phyloP scores from a whole-genome alignment of 1,140 invertebrate species.

The Procambarus clarkii region DNA sequence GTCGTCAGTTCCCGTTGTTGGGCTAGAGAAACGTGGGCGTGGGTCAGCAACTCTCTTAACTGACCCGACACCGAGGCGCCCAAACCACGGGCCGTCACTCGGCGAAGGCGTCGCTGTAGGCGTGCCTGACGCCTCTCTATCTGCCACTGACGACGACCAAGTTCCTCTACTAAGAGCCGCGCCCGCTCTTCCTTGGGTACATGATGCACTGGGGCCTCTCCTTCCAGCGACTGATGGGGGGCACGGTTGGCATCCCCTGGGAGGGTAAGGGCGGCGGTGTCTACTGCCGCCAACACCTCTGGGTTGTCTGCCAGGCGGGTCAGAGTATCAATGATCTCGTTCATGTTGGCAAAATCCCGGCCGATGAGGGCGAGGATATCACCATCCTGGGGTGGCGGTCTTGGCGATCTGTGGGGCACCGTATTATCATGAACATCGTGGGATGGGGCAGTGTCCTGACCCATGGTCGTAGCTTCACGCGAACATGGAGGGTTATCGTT shows the following conservation, averaged over 20 bases:
- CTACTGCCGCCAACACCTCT: slow-evolving; percentile 52
- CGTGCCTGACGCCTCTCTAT: slow-evolving; percentile 83
- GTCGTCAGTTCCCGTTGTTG: slow-evolving; percentile 76
- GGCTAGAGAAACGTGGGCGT: slow-evolving; percentile 80
- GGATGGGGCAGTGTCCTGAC: slow-evolving; percentile 28
- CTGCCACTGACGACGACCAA: slow-evolving; percentile 80
- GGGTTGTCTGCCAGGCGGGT: slow-evolving; percentile 60
- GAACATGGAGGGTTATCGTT: neutral
- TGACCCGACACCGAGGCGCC: slow-evolving; percentile 86
- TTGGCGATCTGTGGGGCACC: slow-evolving; percentile 34
- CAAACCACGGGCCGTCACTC: slow-evolving; percentile 84
- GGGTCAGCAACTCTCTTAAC: slow-evolving; percentile 83
- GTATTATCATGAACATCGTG: slow-evolving; percentile 1
- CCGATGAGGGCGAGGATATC: slow-evolving; percentile 61
- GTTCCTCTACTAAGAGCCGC: slow-evolving; percentile 76
- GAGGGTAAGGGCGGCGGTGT: neutral
- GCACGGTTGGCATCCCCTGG: neutral
- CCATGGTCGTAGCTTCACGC: slow-evolving; percentile 25
- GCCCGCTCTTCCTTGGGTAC: slow-evolving; percentile 74
- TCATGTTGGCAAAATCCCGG: slow-evolving; percentile 54
- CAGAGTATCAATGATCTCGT: slow-evolving; percentile 61
- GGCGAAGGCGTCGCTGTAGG: slow-evolving; percentile 83
- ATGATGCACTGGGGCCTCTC: no score
- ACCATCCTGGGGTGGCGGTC: slow-evolving; percentile 40
- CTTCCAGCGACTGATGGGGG: neutral